Base-by-base conservation (phyloP, 2,797 vertebrate species). In the Siniperca undulata region DNA sequence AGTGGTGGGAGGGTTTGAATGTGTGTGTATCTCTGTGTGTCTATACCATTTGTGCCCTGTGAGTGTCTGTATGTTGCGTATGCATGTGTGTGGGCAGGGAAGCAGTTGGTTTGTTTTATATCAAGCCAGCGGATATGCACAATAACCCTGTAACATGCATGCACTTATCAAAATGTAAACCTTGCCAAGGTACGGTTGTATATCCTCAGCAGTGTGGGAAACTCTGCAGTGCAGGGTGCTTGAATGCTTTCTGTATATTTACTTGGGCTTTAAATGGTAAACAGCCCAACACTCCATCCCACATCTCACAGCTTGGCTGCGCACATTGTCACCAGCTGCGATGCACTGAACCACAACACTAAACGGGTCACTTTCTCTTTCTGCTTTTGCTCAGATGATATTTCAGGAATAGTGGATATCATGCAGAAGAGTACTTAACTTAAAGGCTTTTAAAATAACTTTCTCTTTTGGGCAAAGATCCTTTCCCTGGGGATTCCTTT, bases 141-240 rank as follows among this genome's bases (percentile, higher is more conserved):
- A 85, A 76, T 76, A 44, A 68, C 68, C 74, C 70, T 88, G 83
- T 83, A 89, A 91, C 75, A 87, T 85, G 84, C 82, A 78, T 78
- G 67, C 81, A 87, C 84, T 87, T 90, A 88, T 90, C 72, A 69
- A 89, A 83, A 74, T 88, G 86, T 90, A 91, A 92, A 92, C 80
- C 78, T 42, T 71, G 66, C 20, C 36, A 12, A 48, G 44, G 30
- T 16, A 55, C 0, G 17, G 72, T 58, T 77, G 68, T 86, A 80
- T 83, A 69, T 78, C 74, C 71, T 66, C 24, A 59, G 77, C 64
- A 77, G 56, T 70, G 85, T 81, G 83, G 72, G 88, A 89, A 78
- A 77, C 56, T 36, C 66, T 3, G 5, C 38, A 50, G 48, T 14
- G n/a, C 36, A 13, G 19, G 58, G 72, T 67, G 50, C 60, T 73